Evolutionary conservation across 2,797 vertebrate species (phyloP), one percentile per base, ranked within the genome.

Genomic region (Coccyzus lansbergi): DNA sequence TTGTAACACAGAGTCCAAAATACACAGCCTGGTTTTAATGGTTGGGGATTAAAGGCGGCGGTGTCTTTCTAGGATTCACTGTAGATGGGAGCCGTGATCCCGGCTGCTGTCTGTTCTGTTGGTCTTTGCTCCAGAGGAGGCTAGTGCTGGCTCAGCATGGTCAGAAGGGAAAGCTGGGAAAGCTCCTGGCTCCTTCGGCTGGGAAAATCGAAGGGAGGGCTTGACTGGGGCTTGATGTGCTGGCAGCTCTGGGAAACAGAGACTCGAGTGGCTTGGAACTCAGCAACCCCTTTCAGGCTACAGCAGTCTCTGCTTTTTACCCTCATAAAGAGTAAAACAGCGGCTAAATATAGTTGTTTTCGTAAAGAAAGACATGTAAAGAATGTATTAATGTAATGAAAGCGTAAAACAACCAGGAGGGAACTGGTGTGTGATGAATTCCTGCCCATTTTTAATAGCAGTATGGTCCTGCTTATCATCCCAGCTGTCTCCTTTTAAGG

Each of bases 401-500:
- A 70, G 15, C 28, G 0, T 13, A 3, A 40, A 42, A 64, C 18
- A 44, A 75, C 29, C 8, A 3, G 33, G 58, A 31, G n/a, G 8
- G 28, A 26, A 69, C 53, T 14, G 22, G 15, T 4, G 16, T 5
- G 16, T 1, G 2, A 16, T 68, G 67, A 62, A 92, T 42, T 62
- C 56, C 62, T 63, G 78, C 59, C 62, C 5, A 0, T 49, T 87
- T 90, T 56, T 71, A 51, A 81, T 68, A 53, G 90, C 34, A 91
- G 40, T 51, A 40, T 9, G 70, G 63, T 19, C 55, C 18, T 46
- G 88, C 62, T 70, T 58, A 55, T 85, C 53, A 15, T 53, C 33
- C 62, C 0, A 1, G 25, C 40, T 36, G 8, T 86, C 81, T 96
- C 94, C 95, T 96, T 94, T 91, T 95, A 95, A 94, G 93, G 92